Conservation (phyloP, 2,888 invertebrate species). For the Synergus umbraculus region DNA sequence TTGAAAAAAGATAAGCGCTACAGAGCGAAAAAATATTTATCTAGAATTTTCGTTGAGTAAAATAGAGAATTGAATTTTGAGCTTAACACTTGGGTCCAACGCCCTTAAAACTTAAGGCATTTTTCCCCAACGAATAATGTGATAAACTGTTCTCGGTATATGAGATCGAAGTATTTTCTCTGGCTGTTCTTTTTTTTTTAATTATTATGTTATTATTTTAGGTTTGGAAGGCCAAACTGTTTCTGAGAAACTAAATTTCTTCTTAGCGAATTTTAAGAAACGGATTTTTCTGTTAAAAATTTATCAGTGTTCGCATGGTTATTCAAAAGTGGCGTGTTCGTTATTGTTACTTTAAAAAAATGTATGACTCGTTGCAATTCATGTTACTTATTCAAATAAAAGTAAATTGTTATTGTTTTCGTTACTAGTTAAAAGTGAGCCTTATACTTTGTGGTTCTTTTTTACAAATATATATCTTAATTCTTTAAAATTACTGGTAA, state of each 20-base stretch:
- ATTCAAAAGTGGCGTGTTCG: not conserved
- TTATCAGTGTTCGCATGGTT: not conserved
- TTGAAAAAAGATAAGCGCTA: too few relatives aligned
- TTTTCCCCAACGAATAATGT: not conserved
- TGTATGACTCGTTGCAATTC: not conserved
- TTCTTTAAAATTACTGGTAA: too few relatives aligned
- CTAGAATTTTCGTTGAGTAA: too few relatives aligned
- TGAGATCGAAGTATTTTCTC: constrained; percentile 24
- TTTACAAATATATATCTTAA: too few relatives aligned
- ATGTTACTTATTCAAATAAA: too few relatives aligned
- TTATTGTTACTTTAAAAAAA: not conserved
- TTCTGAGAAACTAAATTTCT: not conserved
- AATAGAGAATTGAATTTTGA: too few relatives aligned
- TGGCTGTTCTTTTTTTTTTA: not conserved
- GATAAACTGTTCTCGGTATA: not conserved
- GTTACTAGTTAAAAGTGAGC: too few relatives aligned
- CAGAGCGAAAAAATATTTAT: too few relatives aligned
- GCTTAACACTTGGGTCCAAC: too few relatives aligned
- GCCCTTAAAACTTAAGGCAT: not conserved
- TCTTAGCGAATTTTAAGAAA: not conserved
- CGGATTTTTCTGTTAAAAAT: not conserved
- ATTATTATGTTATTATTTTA: not conserved
- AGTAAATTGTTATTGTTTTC: not conserved
- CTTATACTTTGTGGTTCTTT: too few relatives aligned
- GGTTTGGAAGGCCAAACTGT: not conserved